phyloP scores from a whole-genome alignment of 2,113 vertebrate species.

The Monopterus albus region DNA sequence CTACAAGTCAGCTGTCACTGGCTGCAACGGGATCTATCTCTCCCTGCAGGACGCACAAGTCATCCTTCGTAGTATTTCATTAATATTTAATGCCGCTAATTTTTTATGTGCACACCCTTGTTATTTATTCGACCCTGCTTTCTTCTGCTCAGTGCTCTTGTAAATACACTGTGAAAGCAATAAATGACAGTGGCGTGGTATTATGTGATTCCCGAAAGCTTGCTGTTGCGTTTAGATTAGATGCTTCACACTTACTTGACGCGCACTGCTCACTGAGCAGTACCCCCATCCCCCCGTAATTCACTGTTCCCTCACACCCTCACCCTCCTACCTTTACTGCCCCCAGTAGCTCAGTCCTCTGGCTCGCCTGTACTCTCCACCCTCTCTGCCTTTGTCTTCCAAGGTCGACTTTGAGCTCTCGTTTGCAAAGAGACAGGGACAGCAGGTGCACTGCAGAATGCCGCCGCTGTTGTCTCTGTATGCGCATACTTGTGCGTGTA shows the following conservation, averaged over 20 bases:
- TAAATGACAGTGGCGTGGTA: too few relatives aligned
- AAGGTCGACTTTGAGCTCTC: constrained; percentile 67
- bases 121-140: background rate
- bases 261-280: constrained; percentile 34
- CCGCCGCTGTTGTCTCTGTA: constrained; percentile 19
- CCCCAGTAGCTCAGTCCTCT: constrained; percentile 29
- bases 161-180: too few relatives aligned
- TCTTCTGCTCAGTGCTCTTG: background rate
- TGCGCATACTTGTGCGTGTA: background rate
- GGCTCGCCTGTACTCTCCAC: constrained; percentile 27
- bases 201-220: too few relatives aligned
- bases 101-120: background rate
- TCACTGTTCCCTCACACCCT: background rate
- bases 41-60: background rate
- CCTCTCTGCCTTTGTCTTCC: constrained; percentile 37
- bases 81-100: constrained; percentile 25
- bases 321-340: constrained; percentile 39
- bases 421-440: constrained; percentile 59
- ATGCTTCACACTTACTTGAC: constrained; percentile 64
- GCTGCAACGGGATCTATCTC: constrained; percentile 23
- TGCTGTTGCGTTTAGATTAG: constrained; percentile 14
- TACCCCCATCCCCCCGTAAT: constrained; percentile 26
- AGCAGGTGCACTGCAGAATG: constrained; percentile 69
- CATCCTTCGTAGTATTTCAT: constrained; percentile 3
- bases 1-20: constrained; percentile 22